These are phyloP conservation scores for Labroides dimidiatus DNA, from an alignment of 2,797 vertebrate genomes.

Conservation along the genomic window DNA sequence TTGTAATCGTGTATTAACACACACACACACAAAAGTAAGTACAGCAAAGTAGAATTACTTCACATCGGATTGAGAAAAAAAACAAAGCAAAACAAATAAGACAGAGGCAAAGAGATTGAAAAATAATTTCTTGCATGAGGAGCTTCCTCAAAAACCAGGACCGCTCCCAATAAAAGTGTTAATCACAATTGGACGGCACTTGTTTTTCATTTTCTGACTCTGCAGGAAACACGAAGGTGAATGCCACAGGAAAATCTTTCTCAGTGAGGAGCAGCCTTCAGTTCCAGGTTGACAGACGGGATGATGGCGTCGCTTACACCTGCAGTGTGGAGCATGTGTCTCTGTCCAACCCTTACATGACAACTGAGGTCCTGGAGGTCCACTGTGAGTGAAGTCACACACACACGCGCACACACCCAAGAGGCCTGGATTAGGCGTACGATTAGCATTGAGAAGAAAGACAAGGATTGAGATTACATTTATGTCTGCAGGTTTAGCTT, in stretches of 20 bases:
- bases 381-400: slow-evolving; percentile 91
- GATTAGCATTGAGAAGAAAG: slow-evolving; percentile 68
- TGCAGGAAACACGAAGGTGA: slow-evolving; percentile 90
- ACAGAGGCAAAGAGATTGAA: no score
- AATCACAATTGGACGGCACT: slow-evolving; percentile 11
- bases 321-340: slow-evolving; percentile 97
- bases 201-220: slow-evolving; percentile 36
- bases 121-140: slow-evolving; percentile 20
- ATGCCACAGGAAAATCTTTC: slow-evolving; percentile 93
- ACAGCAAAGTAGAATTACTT: no score
- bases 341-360: slow-evolving; percentile 92
- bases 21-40: no score
- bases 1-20: no score
- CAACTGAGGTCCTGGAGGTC: slow-evolving; percentile 97
- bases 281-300: slow-evolving; percentile 91
- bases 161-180: background rate
- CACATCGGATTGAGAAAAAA: no score
- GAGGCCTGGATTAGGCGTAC: slow-evolving; percentile 57
- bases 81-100: no score
- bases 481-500: slow-evolving; percentile 69
- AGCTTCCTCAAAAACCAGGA: slow-evolving; percentile 5
- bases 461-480: slow-evolving; percentile 69
- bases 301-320: slow-evolving; percentile 93
- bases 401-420: slow-evolving; percentile 15
- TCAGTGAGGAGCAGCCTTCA: slow-evolving; percentile 92